Conservation (phyloP, 2,888 invertebrate species). For the Encarsia formosa region DNA sequence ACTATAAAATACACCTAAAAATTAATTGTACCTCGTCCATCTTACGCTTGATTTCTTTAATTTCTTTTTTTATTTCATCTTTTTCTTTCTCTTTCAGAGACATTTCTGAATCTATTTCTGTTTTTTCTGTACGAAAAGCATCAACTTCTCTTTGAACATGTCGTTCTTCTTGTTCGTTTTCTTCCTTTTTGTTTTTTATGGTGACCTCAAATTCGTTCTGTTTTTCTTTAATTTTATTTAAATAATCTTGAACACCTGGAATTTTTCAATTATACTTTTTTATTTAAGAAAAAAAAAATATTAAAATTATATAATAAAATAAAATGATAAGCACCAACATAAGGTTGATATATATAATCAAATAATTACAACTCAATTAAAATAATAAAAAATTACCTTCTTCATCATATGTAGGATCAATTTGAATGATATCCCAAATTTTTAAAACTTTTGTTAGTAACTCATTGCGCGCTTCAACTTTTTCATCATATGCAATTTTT, state of each 20-base stretch:
- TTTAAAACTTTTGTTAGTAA: constrained; percentile 44
- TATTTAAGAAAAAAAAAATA: constrained; percentile 1
- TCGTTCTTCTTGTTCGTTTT: constrained; percentile 53
- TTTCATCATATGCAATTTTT: constrained; percentile 48
- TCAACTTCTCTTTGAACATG: constrained; percentile 58
- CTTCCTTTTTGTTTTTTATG: constrained; percentile 38
- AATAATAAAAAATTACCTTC: too few relatives aligned
- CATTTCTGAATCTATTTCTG: constrained; percentile 65
- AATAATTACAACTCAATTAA: background rate
- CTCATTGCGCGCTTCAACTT: constrained; percentile 45
- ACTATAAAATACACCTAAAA: background rate
- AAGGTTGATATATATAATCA: too few relatives aligned
- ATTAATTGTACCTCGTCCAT: constrained; percentile 60
- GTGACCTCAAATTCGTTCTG: constrained; percentile 36
- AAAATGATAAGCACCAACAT: too few relatives aligned
- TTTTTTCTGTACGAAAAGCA: constrained; percentile 54
- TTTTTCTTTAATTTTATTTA: constrained; percentile 29
- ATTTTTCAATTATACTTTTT: constrained; percentile 30
- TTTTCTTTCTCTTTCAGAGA: constrained; percentile 59
- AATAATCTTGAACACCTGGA: constrained; percentile 28
- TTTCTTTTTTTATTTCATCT: constrained; percentile 57
- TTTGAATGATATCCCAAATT: constrained; percentile 38
- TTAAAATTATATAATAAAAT: constrained; percentile 10
- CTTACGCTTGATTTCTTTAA: constrained; percentile 56
- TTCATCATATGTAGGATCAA: constrained; percentile 34